phyloP scores from a whole-genome alignment of 2,113 vertebrate species.

The Orientallactaga bullata region DNA sequence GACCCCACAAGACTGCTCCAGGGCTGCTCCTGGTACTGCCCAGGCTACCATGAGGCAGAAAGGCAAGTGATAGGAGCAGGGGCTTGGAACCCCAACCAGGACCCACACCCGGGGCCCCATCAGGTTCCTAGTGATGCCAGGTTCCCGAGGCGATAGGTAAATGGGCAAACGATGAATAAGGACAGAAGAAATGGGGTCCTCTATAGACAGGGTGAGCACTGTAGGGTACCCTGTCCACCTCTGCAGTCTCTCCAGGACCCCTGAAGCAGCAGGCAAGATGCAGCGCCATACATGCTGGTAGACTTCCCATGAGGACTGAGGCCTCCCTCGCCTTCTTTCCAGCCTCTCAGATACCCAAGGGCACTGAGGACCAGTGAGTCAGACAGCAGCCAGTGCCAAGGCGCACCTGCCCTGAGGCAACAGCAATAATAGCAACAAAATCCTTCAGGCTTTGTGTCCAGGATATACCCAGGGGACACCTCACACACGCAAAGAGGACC shows the following conservation, averaged over 20 bases:
- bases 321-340: accelerated
- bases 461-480: too few species aligned
- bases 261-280: neutral
- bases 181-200: too few species aligned
- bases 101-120: too few species aligned
- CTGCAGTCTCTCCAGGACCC: neutral
- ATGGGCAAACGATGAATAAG: too few species aligned
- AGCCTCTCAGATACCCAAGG: neutral
- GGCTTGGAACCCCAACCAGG: too few species aligned
- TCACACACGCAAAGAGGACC: too few species aligned
- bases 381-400: neutral
- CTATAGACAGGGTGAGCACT: too few species aligned
- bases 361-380: accelerated
- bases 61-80: too few species aligned
- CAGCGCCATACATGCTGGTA: neutral
- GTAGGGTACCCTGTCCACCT: neutral
- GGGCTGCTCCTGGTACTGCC: accelerated
- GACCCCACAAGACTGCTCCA: neutral
- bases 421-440: neutral
- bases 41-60: too few species aligned
- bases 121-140: too few species aligned
- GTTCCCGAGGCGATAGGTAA: too few species aligned
- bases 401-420: neutral
- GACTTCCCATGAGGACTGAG: neutral
- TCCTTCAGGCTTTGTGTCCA: too few species aligned